Conservation (phyloP, 2,113 vertebrate genomes). For the Sinocyclocheilus anshuiensis region DNA sequence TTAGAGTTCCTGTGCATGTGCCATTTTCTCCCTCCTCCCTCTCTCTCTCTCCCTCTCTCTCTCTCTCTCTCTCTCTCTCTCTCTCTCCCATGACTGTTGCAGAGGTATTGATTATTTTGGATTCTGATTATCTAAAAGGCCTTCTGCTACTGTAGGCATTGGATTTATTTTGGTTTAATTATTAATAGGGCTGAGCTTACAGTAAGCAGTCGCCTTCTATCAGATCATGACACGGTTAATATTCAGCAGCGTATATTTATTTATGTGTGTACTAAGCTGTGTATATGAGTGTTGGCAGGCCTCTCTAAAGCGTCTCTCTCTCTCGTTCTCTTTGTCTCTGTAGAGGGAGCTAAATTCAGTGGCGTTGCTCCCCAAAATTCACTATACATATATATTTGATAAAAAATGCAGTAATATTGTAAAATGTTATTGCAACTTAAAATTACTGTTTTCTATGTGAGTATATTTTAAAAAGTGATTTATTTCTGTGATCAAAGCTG, state of each 20-base stretch:
- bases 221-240: constrained; percentile 79
- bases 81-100: constrained; percentile 69
- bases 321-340: constrained; percentile 64
- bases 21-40: neutral
- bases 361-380: no score
- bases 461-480: no score
- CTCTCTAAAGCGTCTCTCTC: constrained; percentile 30
- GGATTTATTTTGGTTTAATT: constrained; percentile 86
- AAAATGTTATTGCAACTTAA: no score
- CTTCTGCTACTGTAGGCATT: constrained; percentile 80
- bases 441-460: no score
- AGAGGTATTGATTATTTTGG: constrained; percentile 86
- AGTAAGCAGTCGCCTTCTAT: constrained; percentile 76
- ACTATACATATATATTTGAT: no score
- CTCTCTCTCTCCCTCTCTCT: neutral
- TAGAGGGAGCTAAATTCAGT: constrained; percentile 91
- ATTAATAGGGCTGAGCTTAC: constrained; percentile 82
- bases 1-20: constrained; percentile 63
- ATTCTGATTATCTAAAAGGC: constrained; percentile 88
- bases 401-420: no score
- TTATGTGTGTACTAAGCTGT: constrained; percentile 72
- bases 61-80: constrained; percentile 18
- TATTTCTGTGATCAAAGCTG: no score
- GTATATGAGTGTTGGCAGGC: constrained; percentile 67
- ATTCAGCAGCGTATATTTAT: constrained; percentile 77